phyloP scores from a whole-genome alignment of 2,888 invertebrate genomes.

The Tineola bisselliella region DNA sequence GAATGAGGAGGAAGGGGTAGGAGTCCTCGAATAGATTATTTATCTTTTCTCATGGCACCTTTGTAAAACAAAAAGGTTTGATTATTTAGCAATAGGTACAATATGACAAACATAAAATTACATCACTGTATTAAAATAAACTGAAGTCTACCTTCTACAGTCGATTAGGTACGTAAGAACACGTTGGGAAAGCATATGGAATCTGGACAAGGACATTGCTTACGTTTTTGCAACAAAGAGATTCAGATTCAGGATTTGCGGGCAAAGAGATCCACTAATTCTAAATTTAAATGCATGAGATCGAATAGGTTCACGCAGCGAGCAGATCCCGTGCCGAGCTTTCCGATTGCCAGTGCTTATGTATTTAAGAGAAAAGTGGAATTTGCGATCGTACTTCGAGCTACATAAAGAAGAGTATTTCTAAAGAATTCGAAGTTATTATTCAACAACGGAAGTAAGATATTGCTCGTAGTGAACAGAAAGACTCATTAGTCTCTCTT shows the following conservation, averaged over 20 bases:
- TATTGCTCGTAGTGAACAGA: not conserved
- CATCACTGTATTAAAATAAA: too few species aligned
- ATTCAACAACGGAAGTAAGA: not conserved
- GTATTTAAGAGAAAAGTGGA: slow-evolving; percentile 53
- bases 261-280: slow-evolving; percentile 59
- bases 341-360: slow-evolving; percentile 55
- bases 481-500: slow-evolving; percentile 1
- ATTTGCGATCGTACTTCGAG: slow-evolving; percentile 33
- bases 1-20: slow-evolving; percentile 30
- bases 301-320: slow-evolving; percentile 58
- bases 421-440: not conserved
- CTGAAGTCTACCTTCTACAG: too few species aligned
- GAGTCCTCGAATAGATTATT: slow-evolving; percentile 55
- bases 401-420: not conserved
- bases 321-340: slow-evolving; percentile 38
- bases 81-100: not conserved
- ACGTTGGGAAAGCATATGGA: not conserved
- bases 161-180: too few species aligned
- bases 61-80: slow-evolving; percentile 28
- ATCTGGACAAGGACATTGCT: slow-evolving; percentile 26
- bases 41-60: slow-evolving; percentile 38
- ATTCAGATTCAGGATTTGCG: slow-evolving; percentile 22
- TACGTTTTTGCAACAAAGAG: slow-evolving; percentile 40
- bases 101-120: too few species aligned
- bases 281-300: slow-evolving; percentile 68